phyloP scores from a whole-genome alignment of 2,888 invertebrate genomes.

The Troglohyphantes excavatus region DNA sequence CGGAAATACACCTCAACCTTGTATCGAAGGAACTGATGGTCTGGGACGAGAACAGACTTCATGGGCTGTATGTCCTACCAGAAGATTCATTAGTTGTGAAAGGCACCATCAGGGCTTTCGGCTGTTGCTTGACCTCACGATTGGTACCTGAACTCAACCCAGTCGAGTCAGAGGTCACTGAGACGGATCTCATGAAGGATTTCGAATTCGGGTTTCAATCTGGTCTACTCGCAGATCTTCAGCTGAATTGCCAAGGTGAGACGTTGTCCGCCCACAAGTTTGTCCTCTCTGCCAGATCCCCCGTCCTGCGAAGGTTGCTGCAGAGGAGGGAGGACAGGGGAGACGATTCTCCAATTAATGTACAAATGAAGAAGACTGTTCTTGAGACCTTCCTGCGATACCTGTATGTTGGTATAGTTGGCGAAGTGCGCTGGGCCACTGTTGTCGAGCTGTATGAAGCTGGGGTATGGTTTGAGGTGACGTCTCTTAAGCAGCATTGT shows the following conservation, averaged over 20 bases:
- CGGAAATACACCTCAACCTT: background rate
- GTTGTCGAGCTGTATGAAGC: too few relatives aligned
- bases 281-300: constrained; percentile 18
- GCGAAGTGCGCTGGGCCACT: too few relatives aligned
- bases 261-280: constrained; percentile 1
- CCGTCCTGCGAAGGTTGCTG: background rate
- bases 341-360: background rate
- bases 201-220: background rate
- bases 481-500: too few relatives aligned
- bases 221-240: background rate
- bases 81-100: background rate
- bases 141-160: background rate
- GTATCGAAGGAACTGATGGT: background rate
- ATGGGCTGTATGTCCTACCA: background rate
- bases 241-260: background rate
- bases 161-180: background rate
- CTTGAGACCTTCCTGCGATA: background rate
- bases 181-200: background rate
- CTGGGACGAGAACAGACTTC: background rate
- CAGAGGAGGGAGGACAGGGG: background rate
- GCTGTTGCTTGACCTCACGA: background rate
- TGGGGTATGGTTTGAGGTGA: too few relatives aligned
- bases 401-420: constrained; percentile 1
- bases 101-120: background rate
- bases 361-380: background rate